Conservation (phyloP, 1,140 invertebrate species). For the Leptestheria dahalacensis region DNA sequence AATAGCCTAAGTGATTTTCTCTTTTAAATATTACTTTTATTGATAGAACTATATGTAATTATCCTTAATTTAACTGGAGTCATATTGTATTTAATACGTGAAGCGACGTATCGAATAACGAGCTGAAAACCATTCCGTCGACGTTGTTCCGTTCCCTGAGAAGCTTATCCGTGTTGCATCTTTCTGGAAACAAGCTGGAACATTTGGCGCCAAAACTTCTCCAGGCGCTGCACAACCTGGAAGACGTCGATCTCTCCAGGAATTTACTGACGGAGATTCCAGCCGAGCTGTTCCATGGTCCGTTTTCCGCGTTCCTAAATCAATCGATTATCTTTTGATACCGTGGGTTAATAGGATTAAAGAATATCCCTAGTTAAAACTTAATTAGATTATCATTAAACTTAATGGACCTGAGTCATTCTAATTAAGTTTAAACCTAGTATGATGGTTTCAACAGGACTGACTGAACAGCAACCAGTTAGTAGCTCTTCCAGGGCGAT, state of each 20-base stretch:
- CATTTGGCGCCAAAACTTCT: constrained; percentile 29
- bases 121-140: constrained; percentile 39
- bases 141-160: constrained; percentile 29
- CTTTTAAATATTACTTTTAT: constrained; percentile 29
- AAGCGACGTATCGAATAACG: constrained; percentile 58
- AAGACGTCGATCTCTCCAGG: constrained; percentile 35
- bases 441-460: not conserved
- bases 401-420: no score
- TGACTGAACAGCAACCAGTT: constrained; percentile 22
- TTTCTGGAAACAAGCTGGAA: constrained; percentile 33
- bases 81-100: constrained; percentile 2
- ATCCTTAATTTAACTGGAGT: constrained; percentile 13
- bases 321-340: not conserved
- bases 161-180: constrained; percentile 30
- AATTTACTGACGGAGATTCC: constrained; percentile 32
- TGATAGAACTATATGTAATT: not conserved
- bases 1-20: no score
- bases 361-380: not conserved
- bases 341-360: not conserved
- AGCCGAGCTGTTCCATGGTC: constrained; percentile 26
- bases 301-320: no score
- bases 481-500: constrained; percentile 15
- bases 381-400: not conserved
- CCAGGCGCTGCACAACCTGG: constrained; percentile 28
- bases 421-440: no score